Base-by-base conservation (phyloP, 2,888 invertebrate genomes). In the Holacanthella duospinosa region DNA sequence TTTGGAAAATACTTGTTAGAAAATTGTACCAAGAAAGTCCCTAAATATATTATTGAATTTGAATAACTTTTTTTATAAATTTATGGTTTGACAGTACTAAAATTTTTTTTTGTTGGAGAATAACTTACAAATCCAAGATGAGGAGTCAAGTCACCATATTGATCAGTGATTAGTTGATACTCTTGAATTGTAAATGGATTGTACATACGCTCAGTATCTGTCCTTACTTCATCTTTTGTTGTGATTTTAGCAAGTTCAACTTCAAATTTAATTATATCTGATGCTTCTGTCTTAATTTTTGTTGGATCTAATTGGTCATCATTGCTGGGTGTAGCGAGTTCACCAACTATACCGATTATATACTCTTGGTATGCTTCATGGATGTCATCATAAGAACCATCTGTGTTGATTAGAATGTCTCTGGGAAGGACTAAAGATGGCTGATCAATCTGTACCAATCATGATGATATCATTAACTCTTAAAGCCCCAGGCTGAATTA, bases 141-240 rank as follows among this genome's bases (percentile, higher is more conserved):
- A 9, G 12, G 12, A 4, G 12, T 21, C 19, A 48, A 21, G n/a
- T 48, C 48, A 4, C 48, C 48, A 9, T 16, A n/a, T n/a, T n/a
- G 56, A 29, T 67, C 67, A n/a, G 66, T 65, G 19, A 59, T 55
- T 19, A 27, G 43, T 59, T 71, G 68, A 28, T 62, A 70, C n/a
- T 59, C 66, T 12, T 59, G 59, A 12, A 72, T 58, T 16, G 43
- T 44, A 24, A 55, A 64, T 2, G 62, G 63, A 57, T 72, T 69
- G 64, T 71, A 72, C 60, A 70, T 67, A 27, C 66, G 44, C 21
- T 66, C 66, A 28, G 64, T 66, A 55, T 68, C 66, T 21, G 65
- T 63, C 2, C 71, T 56, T 21, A 64, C 65, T 58, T 71, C 71
- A 57, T 68, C 67, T 16, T 68, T 55, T 19, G 66, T 56, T 0